These are phyloP conservation scores for Salminus brasiliensis DNA, from an alignment of 2,113 vertebrate species.

Conservation along the genomic window DNA sequence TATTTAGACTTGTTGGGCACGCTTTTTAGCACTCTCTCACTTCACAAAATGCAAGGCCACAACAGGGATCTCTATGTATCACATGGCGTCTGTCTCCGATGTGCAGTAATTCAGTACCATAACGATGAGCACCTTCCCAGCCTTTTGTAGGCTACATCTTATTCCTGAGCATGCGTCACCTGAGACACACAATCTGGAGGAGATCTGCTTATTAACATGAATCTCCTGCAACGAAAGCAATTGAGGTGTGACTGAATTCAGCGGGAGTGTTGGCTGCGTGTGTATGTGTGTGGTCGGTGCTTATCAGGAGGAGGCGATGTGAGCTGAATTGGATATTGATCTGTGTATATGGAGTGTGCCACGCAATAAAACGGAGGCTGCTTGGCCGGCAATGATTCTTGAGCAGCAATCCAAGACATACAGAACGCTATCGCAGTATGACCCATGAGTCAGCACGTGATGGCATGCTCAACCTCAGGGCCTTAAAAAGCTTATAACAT, in stretches of 20 bases:
- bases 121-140: constrained; percentile 1
- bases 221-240: constrained; percentile 51
- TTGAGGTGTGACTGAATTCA: constrained; percentile 57
- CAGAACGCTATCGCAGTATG: constrained; percentile 28
- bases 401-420: constrained; percentile 25
- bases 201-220: constrained; percentile 54
- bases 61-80: constrained; percentile 7
- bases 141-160: constrained; percentile 20
- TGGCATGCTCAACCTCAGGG: background rate
- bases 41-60: background rate
- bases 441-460: constrained; percentile 15
- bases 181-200: constrained; percentile 39
- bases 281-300: constrained; percentile 52
- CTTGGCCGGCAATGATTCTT: constrained; percentile 40
- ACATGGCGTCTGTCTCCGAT: constrained; percentile 8
- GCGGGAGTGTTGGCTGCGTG: constrained; percentile 42
- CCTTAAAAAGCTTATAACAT: background rate
- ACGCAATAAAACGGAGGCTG: constrained; percentile 46
- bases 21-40: background rate
- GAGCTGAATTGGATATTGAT: constrained; percentile 76
- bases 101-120: constrained; percentile 17
- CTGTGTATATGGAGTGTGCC: constrained; percentile 45
- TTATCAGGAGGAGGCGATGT: constrained; percentile 62
- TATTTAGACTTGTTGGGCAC: background rate
- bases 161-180: constrained; percentile 4